A percentile compares a stretch with the other conserved stretches of the same genome.
These are phyloP conservation scores for Tinamus major DNA, from an alignment of 2,797 vertebrate genomes.

Conservation along the genomic window DNA sequence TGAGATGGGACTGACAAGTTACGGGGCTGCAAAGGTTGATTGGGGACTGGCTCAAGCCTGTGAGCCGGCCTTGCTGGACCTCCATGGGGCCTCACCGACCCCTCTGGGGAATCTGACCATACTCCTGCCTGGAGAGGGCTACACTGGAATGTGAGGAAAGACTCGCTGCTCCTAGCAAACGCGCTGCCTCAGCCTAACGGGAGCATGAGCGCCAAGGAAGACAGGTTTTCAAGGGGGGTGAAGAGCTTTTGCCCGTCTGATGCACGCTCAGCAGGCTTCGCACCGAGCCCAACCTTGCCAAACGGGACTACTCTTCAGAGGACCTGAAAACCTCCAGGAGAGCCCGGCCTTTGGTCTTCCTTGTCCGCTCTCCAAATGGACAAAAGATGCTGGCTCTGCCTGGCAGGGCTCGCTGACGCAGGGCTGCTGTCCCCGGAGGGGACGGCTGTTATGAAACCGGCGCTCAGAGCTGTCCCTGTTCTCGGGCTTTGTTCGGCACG, in stretches of 20 bases:
- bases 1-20: not conserved
- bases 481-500: constrained; percentile 29
- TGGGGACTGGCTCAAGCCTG: not conserved
- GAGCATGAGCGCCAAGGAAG: not conserved
- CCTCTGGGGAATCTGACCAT: not conserved
- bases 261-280: not conserved
- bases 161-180: not conserved
- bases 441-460: constrained; percentile 46
- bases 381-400: constrained; percentile 45
- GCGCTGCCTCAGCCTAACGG: not conserved
- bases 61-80: not conserved
- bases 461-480: constrained; percentile 30
- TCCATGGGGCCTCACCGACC: not conserved
- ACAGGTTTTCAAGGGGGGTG: not conserved
- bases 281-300: not conserved
- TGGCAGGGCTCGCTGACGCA: not conserved
- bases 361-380: constrained; percentile 52
- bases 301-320: not conserved
- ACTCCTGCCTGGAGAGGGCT: not conserved
- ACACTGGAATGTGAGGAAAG: not conserved
- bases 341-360: not conserved
- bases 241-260: not conserved
- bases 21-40: not conserved
- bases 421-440: constrained; percentile 23
- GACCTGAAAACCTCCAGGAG: constrained; percentile 41